Evolutionary conservation across 2,797 vertebrate genomes (phyloP).

Genomic region (Podarcis siculus): DNA sequence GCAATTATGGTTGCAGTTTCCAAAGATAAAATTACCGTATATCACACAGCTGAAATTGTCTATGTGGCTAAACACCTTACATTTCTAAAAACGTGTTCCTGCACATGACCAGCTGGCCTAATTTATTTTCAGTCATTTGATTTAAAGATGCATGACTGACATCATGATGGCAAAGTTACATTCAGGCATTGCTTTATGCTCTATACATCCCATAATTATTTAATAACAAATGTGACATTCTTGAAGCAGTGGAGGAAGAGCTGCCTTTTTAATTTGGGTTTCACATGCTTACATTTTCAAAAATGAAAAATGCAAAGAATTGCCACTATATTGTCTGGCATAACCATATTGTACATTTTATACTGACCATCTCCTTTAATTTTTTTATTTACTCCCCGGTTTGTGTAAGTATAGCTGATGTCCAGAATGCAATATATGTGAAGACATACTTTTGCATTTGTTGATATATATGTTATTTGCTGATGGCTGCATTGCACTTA

Average conservation of each 20-base stretch:
- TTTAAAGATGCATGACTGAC: constrained; percentile 42
- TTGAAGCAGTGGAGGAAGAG: background rate
- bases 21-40: too few species aligned
- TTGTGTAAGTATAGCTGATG: background rate
- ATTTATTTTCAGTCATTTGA: constrained; percentile 12
- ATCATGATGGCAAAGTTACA: background rate
- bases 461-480: constrained; percentile 12
- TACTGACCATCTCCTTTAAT: background rate
- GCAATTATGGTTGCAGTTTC: too few species aligned
- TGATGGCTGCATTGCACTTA: background rate
- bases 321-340: background rate
- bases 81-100: constrained; percentile 19
- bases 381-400: background rate
- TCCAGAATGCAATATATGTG: background rate
- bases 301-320: background rate
- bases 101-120: constrained; percentile 35
- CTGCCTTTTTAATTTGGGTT: background rate
- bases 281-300: background rate
- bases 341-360: background rate
- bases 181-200: constrained; percentile 1
- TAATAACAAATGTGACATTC: constrained; percentile 6
- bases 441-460: background rate
- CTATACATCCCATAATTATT: background rate
- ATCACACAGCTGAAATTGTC: background rate
- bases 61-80: background rate